phyloP scores from a whole-genome alignment of 2,797 vertebrate species.

The Pelobates cultripes region DNA sequence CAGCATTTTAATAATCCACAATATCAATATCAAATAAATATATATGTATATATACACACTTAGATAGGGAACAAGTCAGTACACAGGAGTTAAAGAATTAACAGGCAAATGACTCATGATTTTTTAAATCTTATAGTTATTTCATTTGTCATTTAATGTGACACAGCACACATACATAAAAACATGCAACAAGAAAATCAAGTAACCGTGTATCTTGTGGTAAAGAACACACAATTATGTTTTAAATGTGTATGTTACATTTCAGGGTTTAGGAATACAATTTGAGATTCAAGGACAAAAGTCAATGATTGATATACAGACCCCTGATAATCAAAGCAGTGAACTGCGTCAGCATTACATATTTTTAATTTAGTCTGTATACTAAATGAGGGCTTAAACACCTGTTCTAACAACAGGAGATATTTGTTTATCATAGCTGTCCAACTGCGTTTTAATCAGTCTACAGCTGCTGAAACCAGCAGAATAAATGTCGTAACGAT shows the following conservation, averaged over 20 bases:
- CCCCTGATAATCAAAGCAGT: constrained; percentile 62
- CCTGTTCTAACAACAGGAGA: constrained; percentile 77
- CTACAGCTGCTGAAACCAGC: constrained; percentile 70
- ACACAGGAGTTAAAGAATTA: too few relatives aligned
- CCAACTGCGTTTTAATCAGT: constrained; percentile 79
- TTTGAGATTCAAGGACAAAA: constrained; percentile 70
- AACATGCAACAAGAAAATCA: too few relatives aligned
- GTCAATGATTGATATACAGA: constrained; percentile 62
- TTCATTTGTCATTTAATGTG: too few relatives aligned
- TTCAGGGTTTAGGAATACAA: constrained; percentile 36
- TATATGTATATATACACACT: too few relatives aligned
- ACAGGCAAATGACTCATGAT: too few relatives aligned
- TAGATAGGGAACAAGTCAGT: too few relatives aligned
- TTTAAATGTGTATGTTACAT: background rate
- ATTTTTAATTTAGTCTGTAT: constrained; percentile 69
- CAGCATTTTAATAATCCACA: too few relatives aligned
- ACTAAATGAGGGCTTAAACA: constrained; percentile 76
- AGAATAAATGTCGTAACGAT: constrained; percentile 65
- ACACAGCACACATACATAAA: too few relatives aligned
- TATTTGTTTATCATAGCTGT: constrained; percentile 76
- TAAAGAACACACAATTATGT: too few relatives aligned
- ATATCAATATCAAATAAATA: too few relatives aligned
- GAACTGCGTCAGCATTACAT: constrained; percentile 65
- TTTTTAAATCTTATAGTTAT: too few relatives aligned
- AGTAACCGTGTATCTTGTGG: too few relatives aligned